A percentile compares a stretch with the other conserved stretches of the same genome.
Conservation (phyloP, 2,888 invertebrate species). For the Archaeoteleia sp. region DNA sequence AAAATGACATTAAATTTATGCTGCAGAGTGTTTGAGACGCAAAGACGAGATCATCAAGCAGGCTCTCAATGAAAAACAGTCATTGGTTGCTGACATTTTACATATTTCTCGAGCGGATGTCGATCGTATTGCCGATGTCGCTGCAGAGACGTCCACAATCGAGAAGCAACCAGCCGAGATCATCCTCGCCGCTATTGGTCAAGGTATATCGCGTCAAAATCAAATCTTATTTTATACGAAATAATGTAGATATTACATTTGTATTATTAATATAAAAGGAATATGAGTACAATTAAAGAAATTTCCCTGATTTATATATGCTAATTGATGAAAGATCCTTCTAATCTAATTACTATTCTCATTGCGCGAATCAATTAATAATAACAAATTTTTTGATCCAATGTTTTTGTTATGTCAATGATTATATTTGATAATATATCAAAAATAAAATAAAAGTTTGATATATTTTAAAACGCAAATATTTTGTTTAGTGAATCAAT, state of each 20-base stretch:
- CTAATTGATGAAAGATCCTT: too few species aligned
- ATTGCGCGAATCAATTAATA: too few species aligned
- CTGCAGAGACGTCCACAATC: conserved; percentile 71
- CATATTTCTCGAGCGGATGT: conserved; percentile 84
- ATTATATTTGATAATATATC: too few species aligned
- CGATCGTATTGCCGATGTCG: conserved; percentile 81
- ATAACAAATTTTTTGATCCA: too few species aligned
- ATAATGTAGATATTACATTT: too few species aligned
- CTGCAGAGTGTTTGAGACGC: conserved; percentile 83
- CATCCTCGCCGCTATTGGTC: conserved; percentile 82
- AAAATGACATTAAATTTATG: conserved; percentile 12
- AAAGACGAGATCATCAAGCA: conserved; percentile 83
- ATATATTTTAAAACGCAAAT: not conserved
- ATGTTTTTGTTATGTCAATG: too few species aligned
- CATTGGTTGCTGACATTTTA: conserved; percentile 85
- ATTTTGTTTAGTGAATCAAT: conserved; percentile 75
- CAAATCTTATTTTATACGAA: too few species aligned
- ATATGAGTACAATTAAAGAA: too few species aligned
- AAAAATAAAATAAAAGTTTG: not conserved
- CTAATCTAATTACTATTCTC: too few species aligned
- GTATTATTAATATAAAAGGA: too few species aligned
- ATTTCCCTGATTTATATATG: too few species aligned
- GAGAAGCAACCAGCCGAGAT: conserved; percentile 81
- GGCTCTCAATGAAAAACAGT: conserved; percentile 83
- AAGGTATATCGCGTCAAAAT: too few species aligned